Conservation (phyloP, 1,140 invertebrate species). For the Lepidurus arcticus region DNA sequence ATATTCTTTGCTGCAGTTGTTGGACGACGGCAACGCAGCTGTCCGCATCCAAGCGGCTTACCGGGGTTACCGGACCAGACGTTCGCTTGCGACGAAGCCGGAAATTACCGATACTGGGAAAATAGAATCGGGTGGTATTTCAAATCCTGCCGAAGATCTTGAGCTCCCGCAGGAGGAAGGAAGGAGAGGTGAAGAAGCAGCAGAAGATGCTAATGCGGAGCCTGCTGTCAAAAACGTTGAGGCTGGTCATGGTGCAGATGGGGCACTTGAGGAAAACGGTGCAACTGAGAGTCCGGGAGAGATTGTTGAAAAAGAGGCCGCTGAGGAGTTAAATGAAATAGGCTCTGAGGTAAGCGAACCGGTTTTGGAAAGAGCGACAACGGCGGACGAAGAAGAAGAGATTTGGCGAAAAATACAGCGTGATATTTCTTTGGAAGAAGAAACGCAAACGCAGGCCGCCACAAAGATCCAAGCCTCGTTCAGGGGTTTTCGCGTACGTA, state of each 20-base stretch:
- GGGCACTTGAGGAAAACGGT: background rate
- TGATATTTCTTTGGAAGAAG: constrained; percentile 31
- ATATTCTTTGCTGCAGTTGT: constrained; percentile 22
- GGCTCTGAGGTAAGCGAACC: background rate
- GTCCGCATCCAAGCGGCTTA: constrained; percentile 30
- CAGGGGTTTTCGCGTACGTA: constrained; percentile 26
- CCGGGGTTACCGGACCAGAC: constrained; percentile 28
- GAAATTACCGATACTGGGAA: background rate
- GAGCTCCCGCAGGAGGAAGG: background rate
- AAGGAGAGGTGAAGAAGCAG: background rate
- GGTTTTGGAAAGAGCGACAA: background rate
- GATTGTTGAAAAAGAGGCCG: background rate
- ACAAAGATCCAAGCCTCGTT: constrained; percentile 29
- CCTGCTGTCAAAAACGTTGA: background rate
- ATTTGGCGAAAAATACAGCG: constrained; percentile 31
- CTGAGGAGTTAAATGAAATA: background rate
- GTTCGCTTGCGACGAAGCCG: background rate
- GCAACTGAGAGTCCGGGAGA: background rate
- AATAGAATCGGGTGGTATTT: background rate
- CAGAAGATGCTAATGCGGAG: background rate
- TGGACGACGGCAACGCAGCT: constrained; percentile 28
- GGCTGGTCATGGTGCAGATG: background rate
- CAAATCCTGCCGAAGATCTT: background rate
- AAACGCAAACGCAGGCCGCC: constrained; percentile 26
- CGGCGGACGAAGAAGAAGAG: constrained; percentile 32